These are phyloP conservation scores for Eupithecia pulchellata DNA, from an alignment of 2,888 invertebrate species.

Conservation along the genomic window DNA sequence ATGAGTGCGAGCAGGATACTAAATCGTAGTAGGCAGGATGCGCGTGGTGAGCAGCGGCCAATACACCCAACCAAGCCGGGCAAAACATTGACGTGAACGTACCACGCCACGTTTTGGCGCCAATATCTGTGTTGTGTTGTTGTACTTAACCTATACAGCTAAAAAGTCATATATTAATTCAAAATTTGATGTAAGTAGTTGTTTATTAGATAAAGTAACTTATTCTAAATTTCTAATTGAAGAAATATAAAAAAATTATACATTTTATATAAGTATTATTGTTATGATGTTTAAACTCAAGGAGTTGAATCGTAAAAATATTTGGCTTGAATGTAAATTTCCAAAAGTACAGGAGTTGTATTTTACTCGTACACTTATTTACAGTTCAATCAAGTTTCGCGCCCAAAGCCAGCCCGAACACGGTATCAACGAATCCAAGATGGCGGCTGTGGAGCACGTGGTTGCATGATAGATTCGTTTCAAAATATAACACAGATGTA, in stretches of 20 bases:
- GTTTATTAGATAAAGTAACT: not conserved
- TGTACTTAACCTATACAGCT: not conserved
- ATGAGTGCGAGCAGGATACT: slow-evolving; percentile 71
- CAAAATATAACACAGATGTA: not conserved
- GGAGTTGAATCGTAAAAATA: not conserved
- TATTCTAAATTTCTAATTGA: too few relatives aligned
- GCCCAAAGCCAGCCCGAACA: slow-evolving; percentile 51
- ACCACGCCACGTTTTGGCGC: slow-evolving; percentile 80
- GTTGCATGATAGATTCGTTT: slow-evolving; percentile 27
- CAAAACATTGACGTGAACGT: slow-evolving; percentile 78
- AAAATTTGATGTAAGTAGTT: not conserved
- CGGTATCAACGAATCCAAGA: slow-evolving; percentile 53
- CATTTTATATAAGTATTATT: too few relatives aligned
- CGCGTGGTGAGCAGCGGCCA: slow-evolving; percentile 80
- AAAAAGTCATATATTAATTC: not conserved
- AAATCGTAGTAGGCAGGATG: slow-evolving; percentile 81
- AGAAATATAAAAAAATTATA: too few relatives aligned
- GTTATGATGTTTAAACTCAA: not conserved
- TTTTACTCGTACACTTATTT: not conserved
- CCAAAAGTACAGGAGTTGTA: not conserved
- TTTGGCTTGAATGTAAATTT: not conserved
- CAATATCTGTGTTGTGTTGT: slow-evolving; percentile 50
- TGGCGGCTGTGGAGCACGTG: slow-evolving; percentile 73
- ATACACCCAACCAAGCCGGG: slow-evolving; percentile 81
- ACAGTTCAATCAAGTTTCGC: slow-evolving; percentile 49